Conservation (phyloP, 2,113 vertebrate species). For the Macquaria ambigua region DNA sequence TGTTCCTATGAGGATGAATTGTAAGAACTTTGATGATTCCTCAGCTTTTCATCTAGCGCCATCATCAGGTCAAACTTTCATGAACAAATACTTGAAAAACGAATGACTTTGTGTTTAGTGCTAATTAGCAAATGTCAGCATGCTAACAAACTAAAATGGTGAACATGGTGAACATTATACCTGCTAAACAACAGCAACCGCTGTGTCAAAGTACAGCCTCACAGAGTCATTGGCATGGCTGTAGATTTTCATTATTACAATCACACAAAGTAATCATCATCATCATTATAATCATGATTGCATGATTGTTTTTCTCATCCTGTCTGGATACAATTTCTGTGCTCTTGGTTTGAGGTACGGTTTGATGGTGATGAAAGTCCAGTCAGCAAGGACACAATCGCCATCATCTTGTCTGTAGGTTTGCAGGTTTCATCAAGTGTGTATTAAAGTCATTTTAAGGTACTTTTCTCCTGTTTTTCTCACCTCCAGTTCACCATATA, state of each 20-base stretch:
- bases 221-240: not conserved
- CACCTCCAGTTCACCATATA: not conserved
- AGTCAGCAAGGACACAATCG: not conserved
- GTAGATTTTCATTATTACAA: not conserved
- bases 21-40: not conserved
- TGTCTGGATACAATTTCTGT: not conserved
- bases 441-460: not conserved
- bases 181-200: not conserved
- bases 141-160: too few relatives aligned
- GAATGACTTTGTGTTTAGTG: too few relatives aligned
- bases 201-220: not conserved
- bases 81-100: too few relatives aligned
- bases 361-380: not conserved
- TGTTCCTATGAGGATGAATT: too few relatives aligned
- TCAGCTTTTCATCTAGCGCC: not conserved
- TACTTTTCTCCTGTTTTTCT: not conserved
- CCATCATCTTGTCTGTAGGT: not conserved
- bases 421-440: not conserved
- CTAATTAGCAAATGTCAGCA: too few relatives aligned
- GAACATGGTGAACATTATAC: not conserved
- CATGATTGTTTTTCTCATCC: not conserved
- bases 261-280: constrained; percentile 8
- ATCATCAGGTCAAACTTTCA: not conserved
- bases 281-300: constrained; percentile 1
- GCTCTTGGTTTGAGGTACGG: too few relatives aligned